phyloP scores from a whole-genome alignment of 2,888 invertebrate species.

The Trichogramma dendrolimi region DNA sequence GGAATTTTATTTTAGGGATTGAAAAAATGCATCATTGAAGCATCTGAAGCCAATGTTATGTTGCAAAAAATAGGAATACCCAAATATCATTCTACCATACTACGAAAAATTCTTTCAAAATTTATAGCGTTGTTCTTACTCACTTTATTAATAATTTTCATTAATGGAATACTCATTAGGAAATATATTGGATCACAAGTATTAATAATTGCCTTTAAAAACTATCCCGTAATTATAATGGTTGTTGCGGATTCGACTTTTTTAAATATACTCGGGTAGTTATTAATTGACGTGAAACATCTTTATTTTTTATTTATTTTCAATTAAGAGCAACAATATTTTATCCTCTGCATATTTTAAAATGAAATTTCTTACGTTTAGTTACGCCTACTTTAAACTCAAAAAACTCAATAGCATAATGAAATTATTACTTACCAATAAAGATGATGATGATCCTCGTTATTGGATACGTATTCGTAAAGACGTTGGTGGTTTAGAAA shows the following conservation, averaged over 20 bases:
- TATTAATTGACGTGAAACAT: too few relatives aligned
- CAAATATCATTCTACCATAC: constrained; percentile 1
- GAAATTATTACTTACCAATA: constrained; percentile 9
- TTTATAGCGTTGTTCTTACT: not conserved
- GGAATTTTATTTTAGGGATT: constrained; percentile 8
- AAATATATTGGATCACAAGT: not conserved
- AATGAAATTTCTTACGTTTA: not conserved
- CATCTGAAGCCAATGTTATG: constrained; percentile 1
- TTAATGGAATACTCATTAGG: not conserved
- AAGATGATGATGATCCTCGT: too few relatives aligned
- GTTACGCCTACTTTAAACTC: constrained; percentile 16
- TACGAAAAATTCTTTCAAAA: not conserved
- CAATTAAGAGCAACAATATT: too few relatives aligned
- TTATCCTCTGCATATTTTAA: too few relatives aligned
- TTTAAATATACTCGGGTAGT: constrained; percentile 11
- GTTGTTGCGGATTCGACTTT: constrained; percentile 13
- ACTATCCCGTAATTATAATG: constrained; percentile 8
- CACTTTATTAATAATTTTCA: not conserved
- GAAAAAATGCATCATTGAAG: constrained; percentile 4
- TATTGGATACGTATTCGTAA: too few relatives aligned
- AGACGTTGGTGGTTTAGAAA: not conserved
- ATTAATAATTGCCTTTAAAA: not conserved
- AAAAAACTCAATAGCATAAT: constrained; percentile 5
- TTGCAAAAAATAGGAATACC: constrained; percentile 15
- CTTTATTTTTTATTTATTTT: not conserved